Percentiles rank a stretch among this genome's conserved stretches.
Evolutionary conservation across 1,140 invertebrate genomes (phyloP).

Genomic region (Drosophila lacertosa): DNA sequence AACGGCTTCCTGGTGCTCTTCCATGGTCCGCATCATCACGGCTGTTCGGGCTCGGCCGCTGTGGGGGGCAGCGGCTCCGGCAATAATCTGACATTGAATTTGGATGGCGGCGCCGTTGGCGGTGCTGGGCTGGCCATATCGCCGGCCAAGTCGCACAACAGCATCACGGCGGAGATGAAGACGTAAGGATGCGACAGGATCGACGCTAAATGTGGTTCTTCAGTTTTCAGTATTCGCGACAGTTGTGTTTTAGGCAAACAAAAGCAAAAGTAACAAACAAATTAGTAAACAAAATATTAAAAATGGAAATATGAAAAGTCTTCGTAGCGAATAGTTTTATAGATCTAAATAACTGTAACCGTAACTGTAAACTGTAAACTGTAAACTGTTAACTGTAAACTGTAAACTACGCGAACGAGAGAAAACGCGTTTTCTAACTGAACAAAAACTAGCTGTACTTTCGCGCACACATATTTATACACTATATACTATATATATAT

Average conservation of each 20-base stretch:
- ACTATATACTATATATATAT: slow-evolving; percentile 37
- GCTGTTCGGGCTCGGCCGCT: slow-evolving; percentile 39
- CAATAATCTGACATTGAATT: slow-evolving; percentile 72
- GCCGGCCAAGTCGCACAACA: slow-evolving; percentile 75
- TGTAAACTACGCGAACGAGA: slow-evolving; percentile 12
- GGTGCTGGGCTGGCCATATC: slow-evolving; percentile 57
- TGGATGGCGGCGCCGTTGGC: slow-evolving; percentile 44
- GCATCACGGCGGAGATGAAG: slow-evolving; percentile 71
- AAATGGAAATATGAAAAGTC: slow-evolving; percentile 54
- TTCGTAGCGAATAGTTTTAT: slow-evolving; percentile 62
- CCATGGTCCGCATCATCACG: slow-evolving; percentile 61
- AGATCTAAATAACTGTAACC: slow-evolving; percentile 26
- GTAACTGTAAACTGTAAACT: slow-evolving; percentile 16
- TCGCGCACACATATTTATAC: slow-evolving; percentile 1
- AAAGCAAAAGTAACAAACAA: slow-evolving; percentile 30
- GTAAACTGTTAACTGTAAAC: too few relatives aligned
- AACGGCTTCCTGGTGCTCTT: slow-evolving; percentile 81
- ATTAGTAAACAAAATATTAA: slow-evolving; percentile 28
- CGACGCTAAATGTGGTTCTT: slow-evolving; percentile 35
- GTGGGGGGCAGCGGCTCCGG: slow-evolving; percentile 10
- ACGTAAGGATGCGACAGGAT: slow-evolving; percentile 55
- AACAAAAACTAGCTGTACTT: slow-evolving; percentile 75
- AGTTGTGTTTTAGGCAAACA: slow-evolving; percentile 47
- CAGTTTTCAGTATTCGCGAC: slow-evolving; percentile 66
- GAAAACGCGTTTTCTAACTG: slow-evolving; percentile 70